These are phyloP conservation scores for Zygothrica quintamaculata DNA, from an alignment of 2,888 invertebrate genomes.

Conservation along the genomic window DNA sequence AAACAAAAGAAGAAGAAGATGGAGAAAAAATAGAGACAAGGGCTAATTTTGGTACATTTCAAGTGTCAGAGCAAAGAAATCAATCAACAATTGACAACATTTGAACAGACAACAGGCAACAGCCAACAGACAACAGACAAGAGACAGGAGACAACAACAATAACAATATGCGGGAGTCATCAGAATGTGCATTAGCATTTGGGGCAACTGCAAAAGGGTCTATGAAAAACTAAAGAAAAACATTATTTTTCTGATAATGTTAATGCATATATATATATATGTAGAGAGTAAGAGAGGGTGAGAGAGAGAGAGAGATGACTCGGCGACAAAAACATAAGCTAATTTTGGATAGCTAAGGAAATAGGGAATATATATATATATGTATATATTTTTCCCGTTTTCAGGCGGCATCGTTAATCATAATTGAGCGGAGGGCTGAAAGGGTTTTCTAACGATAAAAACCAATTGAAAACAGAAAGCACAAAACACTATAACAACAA, in stretches of 20 bases:
- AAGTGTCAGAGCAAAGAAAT: slow-evolving; percentile 65
- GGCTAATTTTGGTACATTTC: slow-evolving; percentile 59
- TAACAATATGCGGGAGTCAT: slow-evolving; percentile 50
- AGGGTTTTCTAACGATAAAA: slow-evolving; percentile 54
- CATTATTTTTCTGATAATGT: slow-evolving; percentile 45
- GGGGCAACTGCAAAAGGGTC: slow-evolving; percentile 22
- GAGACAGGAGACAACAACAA: slow-evolving; percentile 10
- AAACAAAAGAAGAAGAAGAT: neutral
- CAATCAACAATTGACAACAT: slow-evolving; percentile 73
- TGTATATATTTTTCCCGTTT: neutral
- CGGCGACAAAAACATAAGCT: slow-evolving; percentile 60
- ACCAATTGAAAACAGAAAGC: slow-evolving; percentile 44
- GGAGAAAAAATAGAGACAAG: slow-evolving; percentile 9
- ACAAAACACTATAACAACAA: slow-evolving; percentile 5
- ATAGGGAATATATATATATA: neutral
- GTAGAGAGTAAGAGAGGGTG: too few species aligned
- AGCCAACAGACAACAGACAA: slow-evolving; percentile 13
- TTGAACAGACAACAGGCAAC: slow-evolving; percentile 43
- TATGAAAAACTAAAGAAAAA: slow-evolving; percentile 15
- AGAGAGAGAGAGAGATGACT: slow-evolving; percentile 60
- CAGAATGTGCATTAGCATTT: slow-evolving; percentile 51
- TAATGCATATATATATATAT: slow-evolving; percentile 56
- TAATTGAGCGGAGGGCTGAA: slow-evolving; percentile 61
- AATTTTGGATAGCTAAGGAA: slow-evolving; percentile 57
- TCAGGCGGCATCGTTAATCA: slow-evolving; percentile 64